Conservation (phyloP, 2,888 invertebrate species). For the Cartodere bifasciata region DNA sequence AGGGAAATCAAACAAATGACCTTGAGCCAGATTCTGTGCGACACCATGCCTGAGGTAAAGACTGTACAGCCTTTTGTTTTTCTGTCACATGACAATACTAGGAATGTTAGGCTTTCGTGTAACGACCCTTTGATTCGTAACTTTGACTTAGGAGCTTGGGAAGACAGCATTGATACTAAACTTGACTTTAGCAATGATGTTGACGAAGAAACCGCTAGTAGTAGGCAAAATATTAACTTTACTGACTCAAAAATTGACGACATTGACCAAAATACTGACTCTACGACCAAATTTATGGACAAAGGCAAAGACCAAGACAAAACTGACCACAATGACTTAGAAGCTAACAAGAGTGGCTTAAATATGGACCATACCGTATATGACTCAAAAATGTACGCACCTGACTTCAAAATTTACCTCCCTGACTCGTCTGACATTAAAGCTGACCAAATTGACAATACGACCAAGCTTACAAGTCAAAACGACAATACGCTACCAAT, state of each 20-base stretch:
- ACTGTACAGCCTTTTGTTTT: slow-evolving; percentile 61
- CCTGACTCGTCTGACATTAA: no score
- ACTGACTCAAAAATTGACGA: slow-evolving; percentile 4
- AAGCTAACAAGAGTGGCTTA: no score
- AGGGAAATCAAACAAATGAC: slow-evolving; percentile 59
- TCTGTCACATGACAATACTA: slow-evolving; percentile 44
- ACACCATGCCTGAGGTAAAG: slow-evolving; percentile 50
- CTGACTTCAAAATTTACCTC: no score
- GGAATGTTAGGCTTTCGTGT: slow-evolving; percentile 48
- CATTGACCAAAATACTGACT: no score
- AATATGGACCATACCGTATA: no score
- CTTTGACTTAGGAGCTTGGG: slow-evolving; percentile 50
- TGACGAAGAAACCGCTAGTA: not conserved
- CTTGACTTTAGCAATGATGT: not conserved
- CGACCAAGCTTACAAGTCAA: no score
- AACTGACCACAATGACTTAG: no score
- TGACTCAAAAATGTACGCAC: no score
- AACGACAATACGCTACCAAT: no score
- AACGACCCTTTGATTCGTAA: slow-evolving; percentile 37
- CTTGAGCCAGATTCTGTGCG: slow-evolving; percentile 59
- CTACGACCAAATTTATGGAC: no score
- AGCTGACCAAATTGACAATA: no score
- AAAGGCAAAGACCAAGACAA: no score
- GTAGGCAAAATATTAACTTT: not conserved
- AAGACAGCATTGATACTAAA: slow-evolving; percentile 12